Conservation (phyloP, 2,797 vertebrate species). For the Tragelaphus oryx region DNA sequence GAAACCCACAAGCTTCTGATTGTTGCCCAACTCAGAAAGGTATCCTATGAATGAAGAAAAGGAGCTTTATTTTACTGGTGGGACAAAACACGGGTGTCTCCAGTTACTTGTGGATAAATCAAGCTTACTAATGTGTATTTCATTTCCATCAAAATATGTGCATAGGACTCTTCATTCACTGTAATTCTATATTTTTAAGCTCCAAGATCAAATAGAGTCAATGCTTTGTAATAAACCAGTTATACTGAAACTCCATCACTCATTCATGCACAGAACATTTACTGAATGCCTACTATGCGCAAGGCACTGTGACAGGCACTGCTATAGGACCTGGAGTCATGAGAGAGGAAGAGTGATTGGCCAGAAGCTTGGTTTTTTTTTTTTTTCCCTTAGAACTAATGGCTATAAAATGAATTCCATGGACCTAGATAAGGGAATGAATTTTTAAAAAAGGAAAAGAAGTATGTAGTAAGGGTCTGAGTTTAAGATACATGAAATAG, state of each 20-base stretch:
- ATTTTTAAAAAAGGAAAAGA: constrained; percentile 39
- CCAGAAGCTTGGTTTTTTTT: neutral
- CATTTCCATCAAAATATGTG: constrained; percentile 5
- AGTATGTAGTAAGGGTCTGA: constrained; percentile 25
- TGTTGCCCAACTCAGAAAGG: neutral
- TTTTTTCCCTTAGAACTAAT: neutral
- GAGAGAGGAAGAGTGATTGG: neutral
- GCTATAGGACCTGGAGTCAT: neutral
- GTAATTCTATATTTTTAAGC: constrained; percentile 5
- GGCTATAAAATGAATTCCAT: constrained; percentile 27
- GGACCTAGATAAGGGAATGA: neutral
- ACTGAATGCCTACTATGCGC: constrained; percentile 50
- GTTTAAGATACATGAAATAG: constrained; percentile 36
- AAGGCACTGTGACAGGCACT: constrained; percentile 54
- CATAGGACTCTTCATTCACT: neutral
- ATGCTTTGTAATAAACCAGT: neutral
- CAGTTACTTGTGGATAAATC: neutral
- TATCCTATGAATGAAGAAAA: neutral
- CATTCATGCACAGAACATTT: constrained; percentile 27
- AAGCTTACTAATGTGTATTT: constrained; percentile 11
- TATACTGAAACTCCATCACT: constrained; percentile 3
- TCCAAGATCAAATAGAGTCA: constrained; percentile 3
- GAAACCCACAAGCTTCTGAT: neutral
- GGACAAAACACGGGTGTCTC: neutral
- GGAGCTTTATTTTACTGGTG: neutral